A percentile compares a stretch with the other conserved stretches of the same genome.
Conservation (phyloP, 53 echinoderm and acorn worm species). For the Echinarachnius parma region DNA sequence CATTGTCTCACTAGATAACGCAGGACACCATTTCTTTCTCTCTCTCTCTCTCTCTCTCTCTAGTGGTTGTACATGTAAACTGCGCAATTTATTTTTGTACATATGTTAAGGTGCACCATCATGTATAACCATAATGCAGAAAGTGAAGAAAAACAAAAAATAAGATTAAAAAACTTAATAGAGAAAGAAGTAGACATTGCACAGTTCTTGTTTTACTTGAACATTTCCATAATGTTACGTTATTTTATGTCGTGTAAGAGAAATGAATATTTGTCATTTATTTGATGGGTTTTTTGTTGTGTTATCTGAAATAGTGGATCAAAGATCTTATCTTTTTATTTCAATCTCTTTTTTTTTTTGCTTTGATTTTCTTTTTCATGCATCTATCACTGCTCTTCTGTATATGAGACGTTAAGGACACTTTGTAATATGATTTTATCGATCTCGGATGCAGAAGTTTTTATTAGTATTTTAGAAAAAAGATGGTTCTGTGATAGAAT, state of each 20-base stretch:
- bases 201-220: constrained; percentile 7
- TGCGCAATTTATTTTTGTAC: constrained; percentile 27
- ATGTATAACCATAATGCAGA: constrained; percentile 2
- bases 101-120: constrained; percentile 10
- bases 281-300: constrained; percentile 20
- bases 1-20: not conserved
- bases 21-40: not conserved
- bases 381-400: not conserved
- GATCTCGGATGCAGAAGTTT: not conserved
- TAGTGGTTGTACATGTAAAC: constrained; percentile 1
- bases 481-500: not conserved
- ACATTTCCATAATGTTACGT: constrained; percentile 38
- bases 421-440: not conserved
- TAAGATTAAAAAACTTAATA: not conserved
- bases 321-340: not conserved
- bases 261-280: constrained; percentile 14
- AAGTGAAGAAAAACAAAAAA: not conserved
- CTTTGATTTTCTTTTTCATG: constrained; percentile 3
- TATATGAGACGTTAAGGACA: constrained; percentile 45
- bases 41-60: not conserved
- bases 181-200: constrained; percentile 1
- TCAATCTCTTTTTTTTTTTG: not conserved
- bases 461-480: not conserved
- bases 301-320: constrained; percentile 44
- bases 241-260: not conserved